These are phyloP conservation scores for Fukomys damarensis DNA, from an alignment of 2,113 vertebrate species.

Conservation along the genomic window DNA sequence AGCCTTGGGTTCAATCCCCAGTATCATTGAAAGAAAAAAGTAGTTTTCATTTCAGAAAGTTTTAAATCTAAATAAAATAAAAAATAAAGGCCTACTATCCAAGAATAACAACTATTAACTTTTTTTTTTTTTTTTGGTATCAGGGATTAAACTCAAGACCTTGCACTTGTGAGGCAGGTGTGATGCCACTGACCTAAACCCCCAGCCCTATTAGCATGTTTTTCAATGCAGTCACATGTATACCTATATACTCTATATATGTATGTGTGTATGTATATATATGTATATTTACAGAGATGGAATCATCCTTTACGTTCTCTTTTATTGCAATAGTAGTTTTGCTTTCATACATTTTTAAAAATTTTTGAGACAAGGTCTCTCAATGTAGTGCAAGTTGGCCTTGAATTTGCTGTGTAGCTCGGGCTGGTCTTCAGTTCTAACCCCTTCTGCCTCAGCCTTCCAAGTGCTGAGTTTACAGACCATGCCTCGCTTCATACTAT, in stretches of 20 bases:
- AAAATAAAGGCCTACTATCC: background rate
- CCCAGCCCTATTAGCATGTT: background rate
- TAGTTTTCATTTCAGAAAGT: slow-evolving; percentile 14
- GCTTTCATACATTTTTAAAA: background rate
- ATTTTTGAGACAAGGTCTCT: too few species aligned
- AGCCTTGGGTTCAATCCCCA: too few species aligned
- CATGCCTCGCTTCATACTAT: background rate
- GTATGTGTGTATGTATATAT: background rate
- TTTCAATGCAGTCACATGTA: background rate
- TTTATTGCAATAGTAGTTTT: background rate
- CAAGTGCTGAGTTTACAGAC: background rate
- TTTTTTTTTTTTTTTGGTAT: too few species aligned
- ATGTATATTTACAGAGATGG: background rate
- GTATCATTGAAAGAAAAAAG: background rate
- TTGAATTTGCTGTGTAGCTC: too few species aligned
- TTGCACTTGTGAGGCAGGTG: too few species aligned
- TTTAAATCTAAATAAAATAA: background rate
- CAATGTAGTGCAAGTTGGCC: too few species aligned
- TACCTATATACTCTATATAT: background rate
- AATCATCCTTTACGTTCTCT: background rate
- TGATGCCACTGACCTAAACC: too few species aligned
- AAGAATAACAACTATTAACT: background rate
- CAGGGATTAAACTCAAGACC: too few species aligned
- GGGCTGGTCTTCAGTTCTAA: background rate
- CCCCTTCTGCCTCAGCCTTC: background rate